Percentiles rank a stretch among this genome's conserved stretches.
Evolutionary conservation across 2,888 invertebrate genomes (phyloP).

Genomic region (Drosophila paucipuncta): DNA sequence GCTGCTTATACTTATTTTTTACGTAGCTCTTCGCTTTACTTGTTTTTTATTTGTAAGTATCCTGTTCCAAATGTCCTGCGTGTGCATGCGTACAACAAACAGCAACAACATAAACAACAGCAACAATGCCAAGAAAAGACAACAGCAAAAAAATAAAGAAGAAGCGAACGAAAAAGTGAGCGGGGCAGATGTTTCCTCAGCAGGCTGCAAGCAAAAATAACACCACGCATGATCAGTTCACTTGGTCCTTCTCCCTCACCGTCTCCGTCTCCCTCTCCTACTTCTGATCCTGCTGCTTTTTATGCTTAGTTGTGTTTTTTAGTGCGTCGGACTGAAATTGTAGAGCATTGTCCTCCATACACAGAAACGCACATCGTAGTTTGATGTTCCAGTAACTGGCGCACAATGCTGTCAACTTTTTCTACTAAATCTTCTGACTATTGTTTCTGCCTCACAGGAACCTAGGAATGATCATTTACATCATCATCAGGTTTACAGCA

Average conservation of each 20-base stretch:
- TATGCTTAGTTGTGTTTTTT: slow-evolving; percentile 54
- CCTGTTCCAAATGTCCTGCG: slow-evolving; percentile 71
- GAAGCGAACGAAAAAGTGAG: slow-evolving; percentile 61
- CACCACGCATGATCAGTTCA: slow-evolving; percentile 78
- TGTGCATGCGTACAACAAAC: slow-evolving; percentile 63
- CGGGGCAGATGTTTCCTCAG: slow-evolving; percentile 80
- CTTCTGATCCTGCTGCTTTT: slow-evolving; percentile 45
- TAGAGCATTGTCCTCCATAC: slow-evolving; percentile 65
- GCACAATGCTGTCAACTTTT: slow-evolving; percentile 57
- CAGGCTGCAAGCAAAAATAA: slow-evolving; percentile 73
- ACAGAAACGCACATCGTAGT: slow-evolving; percentile 6
- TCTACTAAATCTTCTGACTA: slow-evolving; percentile 48
- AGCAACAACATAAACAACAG: slow-evolving; percentile 49
- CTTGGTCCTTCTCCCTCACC: slow-evolving; percentile 32
- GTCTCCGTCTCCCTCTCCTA: not conserved
- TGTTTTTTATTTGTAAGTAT: slow-evolving; percentile 62
- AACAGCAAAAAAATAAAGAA: slow-evolving; percentile 54
- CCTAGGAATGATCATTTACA: slow-evolving; percentile 24
- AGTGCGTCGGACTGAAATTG: slow-evolving; percentile 40
- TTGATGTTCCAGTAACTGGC: slow-evolving; percentile 29
- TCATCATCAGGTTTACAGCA: slow-evolving; percentile 19
- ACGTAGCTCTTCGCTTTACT: slow-evolving; percentile 47
- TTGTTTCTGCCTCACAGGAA: slow-evolving; percentile 42
- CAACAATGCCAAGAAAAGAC: slow-evolving; percentile 49
- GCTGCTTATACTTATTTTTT: slow-evolving; percentile 51